These are phyloP conservation scores for Mythimna lalbum DNA, from an alignment of 2,888 invertebrate species.

Conservation along the genomic window DNA sequence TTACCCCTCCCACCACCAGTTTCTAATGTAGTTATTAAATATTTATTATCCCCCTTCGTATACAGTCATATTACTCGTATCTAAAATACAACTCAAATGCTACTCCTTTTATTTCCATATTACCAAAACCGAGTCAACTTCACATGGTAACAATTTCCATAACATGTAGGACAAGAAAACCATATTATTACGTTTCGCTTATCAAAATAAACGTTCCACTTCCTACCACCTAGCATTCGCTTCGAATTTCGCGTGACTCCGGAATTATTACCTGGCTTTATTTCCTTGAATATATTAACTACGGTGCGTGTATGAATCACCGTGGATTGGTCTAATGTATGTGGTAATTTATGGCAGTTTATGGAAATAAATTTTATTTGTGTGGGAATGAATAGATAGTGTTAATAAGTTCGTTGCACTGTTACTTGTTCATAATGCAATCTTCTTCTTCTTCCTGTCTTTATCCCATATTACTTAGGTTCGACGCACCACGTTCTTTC, in stretches of 20 bases:
- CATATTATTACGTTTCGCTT: constrained; percentile 62
- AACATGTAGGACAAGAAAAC: constrained; percentile 48
- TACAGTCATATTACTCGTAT: not conserved
- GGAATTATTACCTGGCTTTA: constrained; percentile 63
- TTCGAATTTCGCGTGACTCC: constrained; percentile 69
- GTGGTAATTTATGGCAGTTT: constrained; percentile 51
- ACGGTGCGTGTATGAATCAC: constrained; percentile 60
- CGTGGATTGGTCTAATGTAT: constrained; percentile 56
- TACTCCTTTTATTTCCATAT: not conserved
- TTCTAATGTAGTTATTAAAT: not conserved
- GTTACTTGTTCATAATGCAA: not conserved
- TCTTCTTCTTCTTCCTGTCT: no score
- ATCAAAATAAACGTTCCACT: constrained; percentile 69
- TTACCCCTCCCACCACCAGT: no score
- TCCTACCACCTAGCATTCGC: constrained; percentile 64
- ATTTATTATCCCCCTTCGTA: not conserved
- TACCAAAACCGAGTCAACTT: not conserved
- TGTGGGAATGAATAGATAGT: constrained; percentile 34
- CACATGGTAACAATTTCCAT: constrained; percentile 32
- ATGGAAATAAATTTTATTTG: constrained; percentile 40
- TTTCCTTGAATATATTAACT: constrained; percentile 65
- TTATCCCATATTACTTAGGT: no score
- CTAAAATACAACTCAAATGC: not conserved
- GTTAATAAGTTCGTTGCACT: constrained; percentile 12
- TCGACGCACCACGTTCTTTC: no score